These are phyloP conservation scores for Gambusia yucatana DNA, from an alignment of 2,797 vertebrate genomes.

Conservation along the genomic window DNA sequence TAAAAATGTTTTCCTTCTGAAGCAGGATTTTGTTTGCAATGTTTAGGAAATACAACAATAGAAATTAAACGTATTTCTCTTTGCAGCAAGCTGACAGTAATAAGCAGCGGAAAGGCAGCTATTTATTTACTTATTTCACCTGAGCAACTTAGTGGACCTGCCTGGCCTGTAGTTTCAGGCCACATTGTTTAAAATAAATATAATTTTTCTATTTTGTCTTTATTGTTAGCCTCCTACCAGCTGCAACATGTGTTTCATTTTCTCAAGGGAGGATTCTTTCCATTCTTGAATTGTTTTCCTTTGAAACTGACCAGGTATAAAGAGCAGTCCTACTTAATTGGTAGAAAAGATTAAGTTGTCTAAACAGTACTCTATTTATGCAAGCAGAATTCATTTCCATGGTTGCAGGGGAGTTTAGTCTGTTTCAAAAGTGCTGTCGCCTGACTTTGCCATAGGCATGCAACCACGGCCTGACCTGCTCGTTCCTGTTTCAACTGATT, in stretches of 20 bases:
- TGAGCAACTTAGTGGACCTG: not conserved
- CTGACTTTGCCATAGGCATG: not conserved
- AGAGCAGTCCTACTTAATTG: not conserved
- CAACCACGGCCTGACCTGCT: not conserved
- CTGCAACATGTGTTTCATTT: not conserved
- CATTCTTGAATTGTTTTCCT: not conserved
- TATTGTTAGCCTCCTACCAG: not conserved
- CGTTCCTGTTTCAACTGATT: not conserved
- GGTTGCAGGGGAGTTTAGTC: not conserved
- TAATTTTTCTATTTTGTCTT: not conserved
- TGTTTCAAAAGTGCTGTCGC: not conserved
- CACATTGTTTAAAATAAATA: not conserved
- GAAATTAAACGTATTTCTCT: not conserved
- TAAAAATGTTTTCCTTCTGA: not conserved
- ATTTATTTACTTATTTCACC: not conserved
- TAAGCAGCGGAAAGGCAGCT: not conserved
- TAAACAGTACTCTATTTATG: not conserved
- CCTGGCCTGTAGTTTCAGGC: not conserved
- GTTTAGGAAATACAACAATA: not conserved
- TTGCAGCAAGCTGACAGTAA: not conserved
- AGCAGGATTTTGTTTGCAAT: not conserved
- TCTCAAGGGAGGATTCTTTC: not conserved
- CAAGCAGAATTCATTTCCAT: not conserved
- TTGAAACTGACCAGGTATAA: not conserved
- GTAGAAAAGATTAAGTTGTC: not conserved